These are phyloP conservation scores for Spodoptera frugiperda DNA, from an alignment of 1,140 invertebrate genomes.

Conservation along the genomic window DNA sequence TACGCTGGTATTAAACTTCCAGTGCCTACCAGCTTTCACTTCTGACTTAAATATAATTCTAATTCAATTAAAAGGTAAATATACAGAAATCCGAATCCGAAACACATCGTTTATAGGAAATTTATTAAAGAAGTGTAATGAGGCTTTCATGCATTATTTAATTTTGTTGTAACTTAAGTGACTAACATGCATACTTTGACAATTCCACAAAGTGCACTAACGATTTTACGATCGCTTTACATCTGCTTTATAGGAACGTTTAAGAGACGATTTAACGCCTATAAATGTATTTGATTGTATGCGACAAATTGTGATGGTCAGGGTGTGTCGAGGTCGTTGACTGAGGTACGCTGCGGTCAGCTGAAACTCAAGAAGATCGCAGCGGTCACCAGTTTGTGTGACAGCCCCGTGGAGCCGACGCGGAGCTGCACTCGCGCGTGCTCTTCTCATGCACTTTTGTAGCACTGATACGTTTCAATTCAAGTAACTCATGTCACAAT, in stretches of 20 bases:
- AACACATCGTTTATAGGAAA: not conserved
- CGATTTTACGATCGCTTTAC: slow-evolving; percentile 64
- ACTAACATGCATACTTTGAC: slow-evolving; percentile 47
- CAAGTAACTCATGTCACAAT: too few relatives aligned
- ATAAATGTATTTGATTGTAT: slow-evolving; percentile 67
- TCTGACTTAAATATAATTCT: slow-evolving; percentile 4
- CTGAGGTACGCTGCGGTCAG: slow-evolving; percentile 72
- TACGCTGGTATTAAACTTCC: not conserved
- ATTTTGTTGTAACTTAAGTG: slow-evolving; percentile 18
- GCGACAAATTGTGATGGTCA: slow-evolving; percentile 67
- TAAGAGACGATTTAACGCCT: slow-evolving; percentile 65
- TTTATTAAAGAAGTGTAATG: slow-evolving; percentile 2
- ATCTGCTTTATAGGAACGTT: slow-evolving; percentile 64
- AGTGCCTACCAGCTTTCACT: not conserved
- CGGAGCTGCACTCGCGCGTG: slow-evolving; percentile 26
- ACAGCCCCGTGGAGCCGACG: not conserved
- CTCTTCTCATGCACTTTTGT: not conserved
- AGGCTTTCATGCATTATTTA: slow-evolving; percentile 14
- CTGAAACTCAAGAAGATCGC: slow-evolving; percentile 76
- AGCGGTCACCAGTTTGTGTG: slow-evolving; percentile 67
- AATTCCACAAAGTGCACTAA: slow-evolving; percentile 63
- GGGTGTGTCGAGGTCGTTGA: slow-evolving; percentile 73
- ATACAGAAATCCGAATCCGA: not conserved
- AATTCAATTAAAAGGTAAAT: slow-evolving; percentile 5
- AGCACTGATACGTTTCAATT: too few relatives aligned